A percentile compares a stretch with the other conserved stretches of the same genome.
Conservation (phyloP, 2,797 vertebrate species). For the Liasis olivaceus region DNA sequence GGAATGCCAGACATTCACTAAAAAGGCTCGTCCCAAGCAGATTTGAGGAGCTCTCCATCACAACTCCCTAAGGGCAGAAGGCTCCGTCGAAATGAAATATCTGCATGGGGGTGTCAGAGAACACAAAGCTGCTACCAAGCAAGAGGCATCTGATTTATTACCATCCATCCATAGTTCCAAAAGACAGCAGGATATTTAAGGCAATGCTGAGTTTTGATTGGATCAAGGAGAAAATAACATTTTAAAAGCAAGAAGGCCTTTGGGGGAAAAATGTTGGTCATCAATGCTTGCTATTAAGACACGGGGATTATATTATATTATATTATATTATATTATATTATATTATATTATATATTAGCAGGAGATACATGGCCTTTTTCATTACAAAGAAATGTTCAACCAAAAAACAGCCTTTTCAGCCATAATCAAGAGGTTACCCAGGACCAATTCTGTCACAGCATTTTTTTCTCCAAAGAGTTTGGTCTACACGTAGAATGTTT, state of each 20-base stretch:
- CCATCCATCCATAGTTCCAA: neutral
- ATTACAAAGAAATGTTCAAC: neutral
- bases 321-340: no score
- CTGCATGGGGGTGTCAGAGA: neutral
- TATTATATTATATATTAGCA: neutral
- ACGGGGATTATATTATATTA: neutral
- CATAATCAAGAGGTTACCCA: neutral
- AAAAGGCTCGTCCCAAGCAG: neutral
- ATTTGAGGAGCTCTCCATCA: neutral
- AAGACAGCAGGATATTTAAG: neutral
- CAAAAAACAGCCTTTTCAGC: neutral
- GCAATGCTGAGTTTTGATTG: neutral
- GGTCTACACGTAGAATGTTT: neutral
- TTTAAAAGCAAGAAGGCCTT: neutral
- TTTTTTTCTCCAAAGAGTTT: no score
- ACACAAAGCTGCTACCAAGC: neutral
- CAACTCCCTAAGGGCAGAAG: neutral
- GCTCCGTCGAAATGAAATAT: neutral
- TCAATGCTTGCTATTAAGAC: neutral
- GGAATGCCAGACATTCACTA: neutral
- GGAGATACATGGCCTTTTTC: neutral
- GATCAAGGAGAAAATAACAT: neutral
- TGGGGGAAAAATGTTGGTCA: no score
- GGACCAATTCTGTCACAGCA: neutral
- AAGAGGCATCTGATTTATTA: neutral